phyloP scores from a whole-genome alignment of 2,113 vertebrate genomes.

The Eudyptes chrysolophus region DNA sequence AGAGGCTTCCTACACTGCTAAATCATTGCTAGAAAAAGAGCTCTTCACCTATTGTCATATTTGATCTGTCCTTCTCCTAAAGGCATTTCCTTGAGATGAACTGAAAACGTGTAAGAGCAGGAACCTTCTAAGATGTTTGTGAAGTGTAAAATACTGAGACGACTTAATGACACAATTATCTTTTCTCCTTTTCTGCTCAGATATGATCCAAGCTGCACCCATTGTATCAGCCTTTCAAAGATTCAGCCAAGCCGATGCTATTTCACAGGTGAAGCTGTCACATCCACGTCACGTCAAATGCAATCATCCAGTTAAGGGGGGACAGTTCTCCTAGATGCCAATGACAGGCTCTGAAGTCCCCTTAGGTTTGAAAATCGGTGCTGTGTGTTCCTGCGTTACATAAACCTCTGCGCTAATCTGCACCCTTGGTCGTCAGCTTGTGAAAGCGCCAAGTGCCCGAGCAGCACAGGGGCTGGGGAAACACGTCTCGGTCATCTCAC shows the following conservation, averaged over 20 bases:
- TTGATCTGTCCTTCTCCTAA: not conserved
- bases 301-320: not conserved
- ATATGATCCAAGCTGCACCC: not conserved
- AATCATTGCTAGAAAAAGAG: not conserved
- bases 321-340: not conserved
- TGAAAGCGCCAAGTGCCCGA: accelerated
- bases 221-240: not conserved
- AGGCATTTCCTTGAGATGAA: not conserved
- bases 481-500: accelerated
- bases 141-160: not conserved
- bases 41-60: not conserved
- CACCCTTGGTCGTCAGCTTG: not conserved
- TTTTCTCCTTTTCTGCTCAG: not conserved
- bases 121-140: not conserved
- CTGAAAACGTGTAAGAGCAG: not conserved
- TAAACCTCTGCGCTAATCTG: not conserved
- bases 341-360: not conserved
- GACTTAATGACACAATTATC: not conserved
- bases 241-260: not conserved
- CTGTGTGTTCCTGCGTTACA: not conserved
- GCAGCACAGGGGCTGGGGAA: accelerated
- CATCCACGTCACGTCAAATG: not conserved
- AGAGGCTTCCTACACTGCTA: not conserved
- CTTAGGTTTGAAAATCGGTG: not conserved
- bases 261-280: not conserved